These are phyloP conservation scores for Leuciscus waleckii DNA, from an alignment of 2,797 vertebrate genomes.

Conservation along the genomic window DNA sequence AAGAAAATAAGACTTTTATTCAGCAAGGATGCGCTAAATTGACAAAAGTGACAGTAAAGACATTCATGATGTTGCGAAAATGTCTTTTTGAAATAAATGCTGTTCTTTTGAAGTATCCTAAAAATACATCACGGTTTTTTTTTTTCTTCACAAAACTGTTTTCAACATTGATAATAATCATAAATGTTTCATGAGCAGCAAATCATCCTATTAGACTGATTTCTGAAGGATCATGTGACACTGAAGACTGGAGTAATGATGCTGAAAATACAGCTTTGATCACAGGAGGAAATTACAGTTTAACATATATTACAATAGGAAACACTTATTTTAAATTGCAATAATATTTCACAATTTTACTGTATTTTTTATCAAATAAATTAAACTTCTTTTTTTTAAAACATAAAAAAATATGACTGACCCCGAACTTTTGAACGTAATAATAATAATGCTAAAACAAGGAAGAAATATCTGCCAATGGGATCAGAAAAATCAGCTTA, in stretches of 20 bases:
- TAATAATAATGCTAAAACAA: background rate
- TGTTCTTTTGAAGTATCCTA: background rate
- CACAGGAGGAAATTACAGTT: no score
- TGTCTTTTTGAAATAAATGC: no score
- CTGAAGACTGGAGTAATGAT: background rate
- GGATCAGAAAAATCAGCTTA: no score
- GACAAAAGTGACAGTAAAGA: background rate
- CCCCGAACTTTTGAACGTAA: background rate
- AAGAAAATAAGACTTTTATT: background rate
- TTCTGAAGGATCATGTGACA: background rate
- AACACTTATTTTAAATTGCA: no score
- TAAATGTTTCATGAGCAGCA: background rate
- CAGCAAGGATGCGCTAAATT: background rate
- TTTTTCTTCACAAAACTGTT: background rate
- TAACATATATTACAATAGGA: no score
- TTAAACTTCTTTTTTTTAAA: background rate
- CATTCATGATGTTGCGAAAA: background rate
- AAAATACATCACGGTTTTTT: background rate
- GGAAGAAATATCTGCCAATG: no score
- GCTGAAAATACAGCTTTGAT: background rate
- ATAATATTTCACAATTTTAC: background rate
- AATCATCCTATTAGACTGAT: background rate
- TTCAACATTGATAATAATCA: background rate
- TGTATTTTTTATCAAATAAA: background rate
- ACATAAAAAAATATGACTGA: no score